These are phyloP conservation scores for Indicator indicator DNA, from an alignment of 2,113 vertebrate genomes.

Conservation along the genomic window DNA sequence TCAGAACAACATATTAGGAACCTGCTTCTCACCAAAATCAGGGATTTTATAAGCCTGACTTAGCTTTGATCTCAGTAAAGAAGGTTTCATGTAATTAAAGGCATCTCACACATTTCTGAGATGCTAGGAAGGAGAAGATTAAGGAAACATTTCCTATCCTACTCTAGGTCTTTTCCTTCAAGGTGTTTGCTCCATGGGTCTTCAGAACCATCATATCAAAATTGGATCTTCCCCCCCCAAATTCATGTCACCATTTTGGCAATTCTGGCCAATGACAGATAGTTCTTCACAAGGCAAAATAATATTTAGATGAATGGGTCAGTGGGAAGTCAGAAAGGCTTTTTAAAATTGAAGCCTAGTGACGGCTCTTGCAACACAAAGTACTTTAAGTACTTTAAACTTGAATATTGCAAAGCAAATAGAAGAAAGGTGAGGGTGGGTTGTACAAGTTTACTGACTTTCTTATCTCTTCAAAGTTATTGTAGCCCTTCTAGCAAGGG, in stretches of 20 bases:
- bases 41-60: neutral
- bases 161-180: neutral
- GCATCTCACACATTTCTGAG: neutral
- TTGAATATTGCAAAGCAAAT: constrained; percentile 34
- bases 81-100: neutral
- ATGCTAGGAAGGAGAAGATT: neutral
- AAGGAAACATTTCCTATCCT: neutral
- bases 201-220: neutral
- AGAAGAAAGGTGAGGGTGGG: neutral
- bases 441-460: neutral
- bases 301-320: neutral
- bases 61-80: neutral
- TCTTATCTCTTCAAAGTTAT: neutral
- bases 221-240: neutral
- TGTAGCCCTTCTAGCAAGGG: neutral
- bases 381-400: constrained; percentile 9
- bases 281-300: neutral
- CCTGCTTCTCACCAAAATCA: neutral
- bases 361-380: constrained; percentile 7
- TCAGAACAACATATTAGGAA: neutral
- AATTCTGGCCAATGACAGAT: neutral
- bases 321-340: neutral
- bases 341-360: neutral
- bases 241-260: neutral
- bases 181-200: neutral